phyloP scores from a whole-genome alignment of 2,888 invertebrate species.

The Eupithecia vulgata region DNA sequence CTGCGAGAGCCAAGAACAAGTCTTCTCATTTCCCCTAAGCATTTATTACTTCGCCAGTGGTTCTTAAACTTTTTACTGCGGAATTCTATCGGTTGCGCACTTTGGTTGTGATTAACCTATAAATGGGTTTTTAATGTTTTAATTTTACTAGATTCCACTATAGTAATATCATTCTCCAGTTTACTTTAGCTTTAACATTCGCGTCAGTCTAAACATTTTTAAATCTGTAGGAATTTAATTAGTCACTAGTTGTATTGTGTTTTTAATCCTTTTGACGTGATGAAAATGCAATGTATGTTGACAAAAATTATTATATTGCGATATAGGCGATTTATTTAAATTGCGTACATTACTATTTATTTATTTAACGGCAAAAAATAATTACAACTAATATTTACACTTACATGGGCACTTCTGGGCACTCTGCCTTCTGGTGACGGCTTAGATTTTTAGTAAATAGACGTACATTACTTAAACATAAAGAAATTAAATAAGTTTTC shows the following conservation, averaged over 20 bases:
- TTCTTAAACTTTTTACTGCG: slow-evolving; percentile 16
- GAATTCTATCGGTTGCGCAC: background rate
- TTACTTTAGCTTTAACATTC: background rate
- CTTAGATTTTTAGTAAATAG: no score
- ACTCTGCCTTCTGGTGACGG: no score
- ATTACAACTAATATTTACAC: no score
- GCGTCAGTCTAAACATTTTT: background rate
- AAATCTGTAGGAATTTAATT: background rate
- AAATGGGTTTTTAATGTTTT: background rate
- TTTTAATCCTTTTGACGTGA: no score
- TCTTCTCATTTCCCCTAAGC: slow-evolving; percentile 20
- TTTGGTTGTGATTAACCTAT: background rate
- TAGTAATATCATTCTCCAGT: background rate
- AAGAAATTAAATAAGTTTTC: no score
- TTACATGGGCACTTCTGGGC: no score
- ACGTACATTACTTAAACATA: no score
- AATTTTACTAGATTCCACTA: background rate
- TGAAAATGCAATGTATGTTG: no score
- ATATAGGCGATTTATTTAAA: no score
- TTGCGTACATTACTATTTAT: no score
- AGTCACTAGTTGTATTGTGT: background rate
- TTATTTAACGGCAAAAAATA: no score
- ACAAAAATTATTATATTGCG: no score
- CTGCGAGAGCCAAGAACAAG: slow-evolving; percentile 12
- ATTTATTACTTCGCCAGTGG: slow-evolving; percentile 18